Evolutionary conservation across 2,888 invertebrate genomes (phyloP), one percentile per base, ranked within the genome.

Genomic region (Octonoba sinensis): DNA sequence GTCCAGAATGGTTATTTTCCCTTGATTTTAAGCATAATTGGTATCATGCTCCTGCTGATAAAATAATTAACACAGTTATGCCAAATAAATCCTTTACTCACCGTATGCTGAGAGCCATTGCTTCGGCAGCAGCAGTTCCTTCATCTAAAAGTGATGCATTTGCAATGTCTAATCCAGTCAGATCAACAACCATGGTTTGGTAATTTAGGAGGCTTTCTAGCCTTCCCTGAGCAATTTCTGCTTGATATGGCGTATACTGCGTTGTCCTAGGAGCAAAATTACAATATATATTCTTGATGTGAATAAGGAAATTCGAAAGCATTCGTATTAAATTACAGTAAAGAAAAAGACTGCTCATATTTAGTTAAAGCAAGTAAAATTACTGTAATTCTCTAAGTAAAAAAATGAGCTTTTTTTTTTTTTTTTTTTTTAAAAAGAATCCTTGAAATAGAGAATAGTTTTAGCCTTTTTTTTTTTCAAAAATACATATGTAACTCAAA

Each of bases 111-210:
- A 99, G 90, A 0, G 95, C 94, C 89, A 99, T 91, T 0, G 97
- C 99, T 90, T 99, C 99, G 0, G 99, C 99, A 20, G 98, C 98
- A 0, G 99, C 97, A 0, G 99, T 99, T 8, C 97, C 96, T 90
- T 99, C 99, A 87, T 93, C 95, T 71, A 99, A 89, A 13, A 99
- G 91, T 0, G 98, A 99, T 1, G 99, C 99, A 88, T 99, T 99
- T 1, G 99, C 96, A 11, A 98, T 95, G 87, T 96, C 96, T 86
- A 99, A 90, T 0, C 96, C 97, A 0, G 98, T 99, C 85, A 99
- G 90, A 87, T 99, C 99, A 73, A 94, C 93, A 24, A 99, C 93
- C 93, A 99, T 93, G 0, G 99, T 99, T 90, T 99, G 99, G 88
- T 97, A 99, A 90, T 99, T 99, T 15, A 99, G 91, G 18, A 99